Conservation (phyloP, 2,113 vertebrate genomes). For the Uria aalge region DNA sequence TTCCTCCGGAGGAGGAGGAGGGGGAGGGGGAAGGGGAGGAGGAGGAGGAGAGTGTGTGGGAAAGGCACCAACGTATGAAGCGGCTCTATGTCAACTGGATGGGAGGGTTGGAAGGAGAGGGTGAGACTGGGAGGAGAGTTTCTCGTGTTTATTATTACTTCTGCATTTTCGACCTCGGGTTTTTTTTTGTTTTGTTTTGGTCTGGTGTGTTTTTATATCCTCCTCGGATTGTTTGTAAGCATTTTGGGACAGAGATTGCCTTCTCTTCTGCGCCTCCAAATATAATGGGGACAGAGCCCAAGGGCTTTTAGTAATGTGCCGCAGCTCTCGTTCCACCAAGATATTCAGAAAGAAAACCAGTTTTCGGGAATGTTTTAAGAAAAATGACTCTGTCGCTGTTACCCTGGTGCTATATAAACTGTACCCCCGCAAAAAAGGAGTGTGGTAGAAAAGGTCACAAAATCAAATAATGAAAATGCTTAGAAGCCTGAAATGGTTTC, state of each 20-base stretch:
- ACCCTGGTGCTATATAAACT: background rate
- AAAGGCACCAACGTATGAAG: background rate
- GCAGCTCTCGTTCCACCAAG: background rate
- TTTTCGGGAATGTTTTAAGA: background rate
- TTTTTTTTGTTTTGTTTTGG: background rate
- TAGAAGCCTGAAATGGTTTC: background rate
- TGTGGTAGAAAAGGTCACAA: background rate
- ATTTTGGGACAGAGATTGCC: background rate
- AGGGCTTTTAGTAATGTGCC: background rate
- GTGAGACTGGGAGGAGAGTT: background rate
- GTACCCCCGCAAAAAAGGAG: background rate
- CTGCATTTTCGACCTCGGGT: background rate
- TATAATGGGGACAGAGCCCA: background rate
- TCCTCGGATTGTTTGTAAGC: background rate
- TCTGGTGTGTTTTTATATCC: background rate
- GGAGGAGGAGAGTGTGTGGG: slow-evolving; percentile 28
- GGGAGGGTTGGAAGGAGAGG: background rate
- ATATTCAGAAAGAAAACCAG: background rate
- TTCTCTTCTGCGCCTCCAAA: background rate
- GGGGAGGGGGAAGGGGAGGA: background rate
- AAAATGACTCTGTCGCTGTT: background rate
- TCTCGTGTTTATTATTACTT: background rate
- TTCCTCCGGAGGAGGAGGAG: background rate
- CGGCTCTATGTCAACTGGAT: background rate
- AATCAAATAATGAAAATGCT: background rate